Conservation (phyloP, 2,797 vertebrate genomes). For the Bovichtus variegatus region DNA sequence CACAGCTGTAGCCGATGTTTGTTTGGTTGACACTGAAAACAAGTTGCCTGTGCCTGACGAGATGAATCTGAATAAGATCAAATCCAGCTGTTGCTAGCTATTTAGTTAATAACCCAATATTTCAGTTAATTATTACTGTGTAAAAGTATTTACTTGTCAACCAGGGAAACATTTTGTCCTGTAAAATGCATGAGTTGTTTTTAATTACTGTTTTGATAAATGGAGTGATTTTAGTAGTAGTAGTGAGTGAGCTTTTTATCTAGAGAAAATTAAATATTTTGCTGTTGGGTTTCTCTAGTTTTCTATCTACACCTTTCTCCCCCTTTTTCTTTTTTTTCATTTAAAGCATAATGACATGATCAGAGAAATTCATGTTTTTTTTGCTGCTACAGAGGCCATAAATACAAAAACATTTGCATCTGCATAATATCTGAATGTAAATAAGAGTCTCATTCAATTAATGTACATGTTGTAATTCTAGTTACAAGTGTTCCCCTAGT, state of each 20-base stretch:
- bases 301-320: neutral
- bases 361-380: neutral
- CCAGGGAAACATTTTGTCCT: neutral
- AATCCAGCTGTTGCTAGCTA: neutral
- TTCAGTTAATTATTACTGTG: neutral
- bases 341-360: neutral
- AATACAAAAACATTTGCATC: too few relatives aligned
- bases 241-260: too few relatives aligned
- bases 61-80: neutral
- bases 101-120: neutral
- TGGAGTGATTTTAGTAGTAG: neutral
- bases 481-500: neutral
- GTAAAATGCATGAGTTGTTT: neutral
- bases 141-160: neutral
- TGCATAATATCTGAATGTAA: too few relatives aligned
- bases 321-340: neutral
- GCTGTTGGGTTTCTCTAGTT: neutral
- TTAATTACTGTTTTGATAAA: too few relatives aligned
- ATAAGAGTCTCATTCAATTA: neutral
- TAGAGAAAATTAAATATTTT: too few relatives aligned
- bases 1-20: neutral
- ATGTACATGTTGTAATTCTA: neutral
- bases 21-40: neutral
- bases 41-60: neutral
- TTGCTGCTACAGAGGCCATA: too few relatives aligned